Evolutionary conservation across 2,888 invertebrate species (phyloP).

Genomic region (Notodonta dromedarius): DNA sequence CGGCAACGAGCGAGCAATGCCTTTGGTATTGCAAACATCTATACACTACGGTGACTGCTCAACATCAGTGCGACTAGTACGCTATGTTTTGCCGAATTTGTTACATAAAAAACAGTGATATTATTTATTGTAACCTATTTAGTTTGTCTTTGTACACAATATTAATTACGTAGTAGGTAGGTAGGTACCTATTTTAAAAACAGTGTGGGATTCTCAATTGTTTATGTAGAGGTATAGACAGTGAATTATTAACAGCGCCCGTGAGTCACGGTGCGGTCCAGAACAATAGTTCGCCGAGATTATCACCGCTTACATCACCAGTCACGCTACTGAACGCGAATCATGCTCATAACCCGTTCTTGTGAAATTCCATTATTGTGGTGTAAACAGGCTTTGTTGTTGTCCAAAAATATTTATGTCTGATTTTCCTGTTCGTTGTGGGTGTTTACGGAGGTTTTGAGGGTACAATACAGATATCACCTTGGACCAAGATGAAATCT

Average conservation of each 20-base stretch:
- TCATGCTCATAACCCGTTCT: slow-evolving; percentile 12
- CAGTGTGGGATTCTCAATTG: not conserved
- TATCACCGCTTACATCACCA: slow-evolving; percentile 23
- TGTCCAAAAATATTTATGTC: slow-evolving; percentile 12
- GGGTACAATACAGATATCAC: not conserved
- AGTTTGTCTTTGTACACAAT: too few relatives aligned
- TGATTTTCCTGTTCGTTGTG: slow-evolving; percentile 9
- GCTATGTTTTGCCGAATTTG: too few relatives aligned
- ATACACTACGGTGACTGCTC: too few relatives aligned
- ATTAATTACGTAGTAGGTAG: too few relatives aligned
- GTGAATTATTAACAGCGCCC: not conserved
- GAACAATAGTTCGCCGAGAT: slow-evolving; percentile 12
- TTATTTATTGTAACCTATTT: too few relatives aligned
- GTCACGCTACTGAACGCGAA: slow-evolving; percentile 27
- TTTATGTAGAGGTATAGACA: not conserved
- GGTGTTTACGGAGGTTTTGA: not conserved
- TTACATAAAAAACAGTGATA: too few relatives aligned
- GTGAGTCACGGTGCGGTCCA: slow-evolving; percentile 26
- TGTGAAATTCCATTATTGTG: slow-evolving; percentile 13
- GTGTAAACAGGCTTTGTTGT: slow-evolving; percentile 15
- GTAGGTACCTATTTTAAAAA: not conserved
- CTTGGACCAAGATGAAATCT: not conserved
- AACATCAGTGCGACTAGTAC: too few relatives aligned
- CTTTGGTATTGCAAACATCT: too few relatives aligned
- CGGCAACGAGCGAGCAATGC: too few relatives aligned